phyloP scores from a whole-genome alignment of 2,888 invertebrate species.

The Tenthredo mesomela region DNA sequence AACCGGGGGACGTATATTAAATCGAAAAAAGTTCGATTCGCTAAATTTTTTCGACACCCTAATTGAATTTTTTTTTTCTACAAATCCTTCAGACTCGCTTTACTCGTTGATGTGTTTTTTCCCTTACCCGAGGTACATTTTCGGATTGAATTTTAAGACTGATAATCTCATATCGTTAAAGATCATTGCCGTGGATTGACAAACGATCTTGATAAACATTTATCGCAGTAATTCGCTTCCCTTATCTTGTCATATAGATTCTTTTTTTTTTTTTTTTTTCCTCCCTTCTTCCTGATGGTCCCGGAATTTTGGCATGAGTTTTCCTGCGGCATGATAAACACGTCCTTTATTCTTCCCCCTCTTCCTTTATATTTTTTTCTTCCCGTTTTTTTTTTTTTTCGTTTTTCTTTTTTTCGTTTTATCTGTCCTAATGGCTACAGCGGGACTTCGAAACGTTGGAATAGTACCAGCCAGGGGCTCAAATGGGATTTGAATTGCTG shows the following conservation, averaged over 20 bases:
- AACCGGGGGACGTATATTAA: no score
- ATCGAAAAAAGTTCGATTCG: no score
- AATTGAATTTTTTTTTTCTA: no score
- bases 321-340: background rate
- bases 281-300: background rate
- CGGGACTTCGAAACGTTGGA: conserved; percentile 13
- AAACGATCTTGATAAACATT: background rate
- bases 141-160: background rate
- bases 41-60: background rate
- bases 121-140: no score
- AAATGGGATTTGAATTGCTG: conserved; percentile 24
- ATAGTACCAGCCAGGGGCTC: background rate
- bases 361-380: background rate
- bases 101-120: no score
- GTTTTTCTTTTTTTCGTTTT: background rate
- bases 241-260: background rate
- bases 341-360: background rate
- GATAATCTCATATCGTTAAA: background rate
- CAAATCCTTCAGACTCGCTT: no score
- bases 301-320: background rate
- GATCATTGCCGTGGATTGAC: background rate
- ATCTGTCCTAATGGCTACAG: background rate
- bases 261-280: background rate
- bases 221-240: background rate
- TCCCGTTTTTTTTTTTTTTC: background rate